Evolutionary conservation across 2,888 invertebrate genomes (phyloP).

Genomic region (Epinotia brunnichana): DNA sequence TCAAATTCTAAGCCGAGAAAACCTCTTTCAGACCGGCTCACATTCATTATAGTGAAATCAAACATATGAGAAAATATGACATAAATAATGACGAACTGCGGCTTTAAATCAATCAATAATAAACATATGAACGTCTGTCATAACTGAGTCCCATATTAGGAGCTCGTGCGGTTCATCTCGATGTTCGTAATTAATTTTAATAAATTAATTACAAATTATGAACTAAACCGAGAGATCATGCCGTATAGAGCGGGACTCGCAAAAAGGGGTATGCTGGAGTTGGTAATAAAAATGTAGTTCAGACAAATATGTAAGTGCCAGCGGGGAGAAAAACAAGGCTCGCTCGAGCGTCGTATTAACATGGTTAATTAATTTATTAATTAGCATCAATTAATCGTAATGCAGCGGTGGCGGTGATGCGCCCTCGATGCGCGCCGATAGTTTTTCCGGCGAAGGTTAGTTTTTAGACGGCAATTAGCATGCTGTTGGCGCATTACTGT

Average conservation of each 20-base stretch:
- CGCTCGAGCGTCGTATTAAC: constrained; percentile 74
- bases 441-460: constrained; percentile 70
- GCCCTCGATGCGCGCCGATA: constrained; percentile 67
- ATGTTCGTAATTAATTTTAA: constrained; percentile 64
- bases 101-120: constrained; percentile 61
- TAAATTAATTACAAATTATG: constrained; percentile 71
- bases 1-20: constrained; percentile 53
- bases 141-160: constrained; percentile 66
- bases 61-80: constrained; percentile 66
- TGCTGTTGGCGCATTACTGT: constrained; percentile 61
- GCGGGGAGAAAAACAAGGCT: constrained; percentile 66
- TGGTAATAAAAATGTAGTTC: constrained; percentile 67
- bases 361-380: constrained; percentile 82
- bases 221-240: constrained; percentile 55
- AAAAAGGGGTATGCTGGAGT: constrained; percentile 69
- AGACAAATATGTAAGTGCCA: constrained; percentile 65
- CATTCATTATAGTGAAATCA: constrained; percentile 57
- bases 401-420: constrained; percentile 60
- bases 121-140: constrained; percentile 58
- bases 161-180: constrained; percentile 52
- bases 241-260: constrained; percentile 57
- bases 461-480: constrained; percentile 67
- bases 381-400: constrained; percentile 80
- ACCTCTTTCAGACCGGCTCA: constrained; percentile 53
- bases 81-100: constrained; percentile 63